These are phyloP conservation scores for Apteryx owenii DNA, from an alignment of 2,113 vertebrate species.

Conservation along the genomic window DNA sequence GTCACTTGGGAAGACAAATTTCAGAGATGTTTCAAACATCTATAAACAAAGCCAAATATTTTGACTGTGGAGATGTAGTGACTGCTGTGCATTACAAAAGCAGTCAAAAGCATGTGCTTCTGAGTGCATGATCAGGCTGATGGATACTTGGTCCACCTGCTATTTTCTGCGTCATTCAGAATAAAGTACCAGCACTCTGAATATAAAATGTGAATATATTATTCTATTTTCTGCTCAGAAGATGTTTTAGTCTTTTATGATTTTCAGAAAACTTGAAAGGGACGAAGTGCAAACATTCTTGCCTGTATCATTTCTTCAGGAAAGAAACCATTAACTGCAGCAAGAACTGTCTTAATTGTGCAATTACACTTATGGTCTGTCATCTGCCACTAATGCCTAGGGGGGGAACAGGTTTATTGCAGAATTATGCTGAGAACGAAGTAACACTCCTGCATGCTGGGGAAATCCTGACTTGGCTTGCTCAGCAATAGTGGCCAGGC, in stretches of 20 bases:
- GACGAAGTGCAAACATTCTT: neutral
- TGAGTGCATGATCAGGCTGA: neutral
- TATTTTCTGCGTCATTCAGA: constrained; percentile 3
- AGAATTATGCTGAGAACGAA: constrained; percentile 13
- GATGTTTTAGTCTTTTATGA: neutral
- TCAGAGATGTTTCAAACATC: neutral
- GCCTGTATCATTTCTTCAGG: neutral
- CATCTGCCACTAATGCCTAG: neutral
- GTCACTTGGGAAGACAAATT: constrained; percentile 12
- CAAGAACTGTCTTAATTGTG: neutral
- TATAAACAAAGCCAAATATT: constrained; percentile 43
- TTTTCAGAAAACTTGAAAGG: neutral
- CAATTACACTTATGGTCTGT: neutral
- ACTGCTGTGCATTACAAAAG: neutral
- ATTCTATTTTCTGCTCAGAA: neutral
- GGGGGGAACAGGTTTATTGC: neutral
- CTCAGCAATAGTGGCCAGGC: neutral
- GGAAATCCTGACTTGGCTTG: neutral
- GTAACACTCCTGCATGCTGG: neutral
- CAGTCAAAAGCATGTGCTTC: neutral
- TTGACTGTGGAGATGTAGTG: neutral
- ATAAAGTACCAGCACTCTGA: neutral
- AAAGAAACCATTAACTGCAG: constrained; percentile 8
- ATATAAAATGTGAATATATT: neutral
- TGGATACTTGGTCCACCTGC: neutral